Evolutionary conservation across 2,797 vertebrate genomes (phyloP).

Genomic region (Otolemur crassicaudatus): DNA sequence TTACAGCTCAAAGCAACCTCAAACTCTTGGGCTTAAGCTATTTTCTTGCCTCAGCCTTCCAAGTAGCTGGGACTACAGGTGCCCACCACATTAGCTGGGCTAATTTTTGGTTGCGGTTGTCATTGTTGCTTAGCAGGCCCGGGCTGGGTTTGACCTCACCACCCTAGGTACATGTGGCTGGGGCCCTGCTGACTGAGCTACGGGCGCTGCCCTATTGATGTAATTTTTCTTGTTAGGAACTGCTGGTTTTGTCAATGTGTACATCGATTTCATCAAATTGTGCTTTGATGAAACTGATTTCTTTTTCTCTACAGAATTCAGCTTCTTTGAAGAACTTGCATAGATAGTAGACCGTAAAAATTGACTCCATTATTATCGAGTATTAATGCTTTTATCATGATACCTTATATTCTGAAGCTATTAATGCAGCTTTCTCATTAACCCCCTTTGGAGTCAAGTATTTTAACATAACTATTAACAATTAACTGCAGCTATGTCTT

Average conservation of each 20-base stretch:
- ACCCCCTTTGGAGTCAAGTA: neutral
- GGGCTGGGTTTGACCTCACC: too few species aligned
- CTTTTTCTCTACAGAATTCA: neutral
- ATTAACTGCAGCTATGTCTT: neutral
- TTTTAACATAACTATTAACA: neutral
- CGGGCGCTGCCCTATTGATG: neutral
- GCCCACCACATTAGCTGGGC: too few species aligned
- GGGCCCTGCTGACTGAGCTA: too few species aligned
- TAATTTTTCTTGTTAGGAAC: conserved; percentile 39
- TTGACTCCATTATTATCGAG: neutral
- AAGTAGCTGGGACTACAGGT: too few species aligned
- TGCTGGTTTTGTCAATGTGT: neutral
- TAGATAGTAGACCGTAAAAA: neutral
- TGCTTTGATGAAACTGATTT: neutral
- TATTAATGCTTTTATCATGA: neutral
- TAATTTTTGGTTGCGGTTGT: too few species aligned
- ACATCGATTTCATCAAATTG: neutral
- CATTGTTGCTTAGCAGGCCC: too few species aligned
- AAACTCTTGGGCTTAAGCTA: too few species aligned
- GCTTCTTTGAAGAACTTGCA: neutral
- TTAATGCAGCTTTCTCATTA: neutral
- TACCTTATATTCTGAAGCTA: neutral
- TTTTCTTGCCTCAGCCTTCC: too few species aligned
- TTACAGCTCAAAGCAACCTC: too few species aligned
- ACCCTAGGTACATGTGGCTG: too few species aligned